Base-by-base conservation (phyloP, 2,113 vertebrate genomes). In the Sceloporus undulatus region DNA sequence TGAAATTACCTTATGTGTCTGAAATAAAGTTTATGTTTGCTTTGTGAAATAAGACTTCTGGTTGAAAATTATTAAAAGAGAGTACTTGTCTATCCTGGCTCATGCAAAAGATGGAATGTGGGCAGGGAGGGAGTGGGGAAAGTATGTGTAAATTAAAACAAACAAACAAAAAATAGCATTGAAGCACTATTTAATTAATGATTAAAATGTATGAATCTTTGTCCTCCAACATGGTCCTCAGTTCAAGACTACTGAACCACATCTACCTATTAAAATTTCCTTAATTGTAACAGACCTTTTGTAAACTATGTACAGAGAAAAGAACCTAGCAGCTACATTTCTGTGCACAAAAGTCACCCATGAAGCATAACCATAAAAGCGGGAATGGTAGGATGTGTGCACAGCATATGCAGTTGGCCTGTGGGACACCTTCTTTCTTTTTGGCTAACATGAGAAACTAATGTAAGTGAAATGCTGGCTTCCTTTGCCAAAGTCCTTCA, bases 171-270 rank as follows among this genome's bases (percentile, higher is more conserved):
- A 79, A 88, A 91, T 66, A 87, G 56, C 62, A 90, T 85, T 34
- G 59, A 75, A 52, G 56, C 82, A n/a, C 85, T 92, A 73, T 90
- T 79, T 89, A 91, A 92, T 90, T 92, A 90, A 94, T 90, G 91
- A 91, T 89, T 92, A 92, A 83, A 90, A 89, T 90, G 92, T 93
- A 90, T 48, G 42, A 92, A 54, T 65, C 79, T 80, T 48, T 92
- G 78, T 92, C 77, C 89, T 82, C 77, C 82, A 78, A 42, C 85
- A 85, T 0, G 1, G 74, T 94, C 87, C 93, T 80, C 86, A 87
- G 89, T 82, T 91, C 79, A 90, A 91, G 91, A 79, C 89, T 94
- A 92, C 7, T 92, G 86, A 90, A 91, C 88, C 86, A 88, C 83
- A 92, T 92, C 76, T 88, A 89, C 82, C 88, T 92, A 91, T 92